phyloP scores from a whole-genome alignment of 2,113 vertebrate species.

The Oreotrochilus melanogaster region DNA sequence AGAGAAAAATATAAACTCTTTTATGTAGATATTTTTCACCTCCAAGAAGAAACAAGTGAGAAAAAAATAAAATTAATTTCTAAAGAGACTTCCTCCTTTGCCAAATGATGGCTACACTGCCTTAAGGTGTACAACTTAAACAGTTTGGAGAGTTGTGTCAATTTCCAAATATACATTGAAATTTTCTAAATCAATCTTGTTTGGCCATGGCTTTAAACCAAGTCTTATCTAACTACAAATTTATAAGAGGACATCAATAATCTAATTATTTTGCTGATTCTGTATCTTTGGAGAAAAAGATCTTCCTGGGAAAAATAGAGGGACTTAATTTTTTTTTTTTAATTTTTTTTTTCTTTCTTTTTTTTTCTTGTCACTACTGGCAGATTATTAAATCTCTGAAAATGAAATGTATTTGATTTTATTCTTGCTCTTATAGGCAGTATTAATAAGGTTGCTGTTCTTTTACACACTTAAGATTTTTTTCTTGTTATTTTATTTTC shows the following conservation, averaged over 20 bases:
- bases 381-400: conserved; percentile 1
- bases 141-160: not conserved
- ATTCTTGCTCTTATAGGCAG: not conserved
- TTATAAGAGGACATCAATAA: not conserved
- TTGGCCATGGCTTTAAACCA: not conserved
- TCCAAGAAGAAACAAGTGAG: not conserved
- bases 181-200: not conserved
- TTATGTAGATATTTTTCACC: not conserved
- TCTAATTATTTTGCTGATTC: not conserved
- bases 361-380: not conserved
- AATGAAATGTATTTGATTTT: conserved; percentile 14
- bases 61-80: not conserved
- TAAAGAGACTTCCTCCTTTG: not conserved
- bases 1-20: not conserved
- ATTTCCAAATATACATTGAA: not conserved
- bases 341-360: too few species aligned
- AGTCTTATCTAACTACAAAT: not conserved
- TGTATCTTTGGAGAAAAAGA: not conserved
- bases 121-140: not conserved
- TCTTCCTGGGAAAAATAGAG: not conserved
- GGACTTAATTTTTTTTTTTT: not conserved
- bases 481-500: conserved; percentile 50
- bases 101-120: not conserved
- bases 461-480: conserved; percentile 6
- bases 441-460: conserved; percentile 19